These are phyloP conservation scores for Zaprionus lachaisei DNA, from an alignment of 1,140 invertebrate genomes.

Conservation along the genomic window DNA sequence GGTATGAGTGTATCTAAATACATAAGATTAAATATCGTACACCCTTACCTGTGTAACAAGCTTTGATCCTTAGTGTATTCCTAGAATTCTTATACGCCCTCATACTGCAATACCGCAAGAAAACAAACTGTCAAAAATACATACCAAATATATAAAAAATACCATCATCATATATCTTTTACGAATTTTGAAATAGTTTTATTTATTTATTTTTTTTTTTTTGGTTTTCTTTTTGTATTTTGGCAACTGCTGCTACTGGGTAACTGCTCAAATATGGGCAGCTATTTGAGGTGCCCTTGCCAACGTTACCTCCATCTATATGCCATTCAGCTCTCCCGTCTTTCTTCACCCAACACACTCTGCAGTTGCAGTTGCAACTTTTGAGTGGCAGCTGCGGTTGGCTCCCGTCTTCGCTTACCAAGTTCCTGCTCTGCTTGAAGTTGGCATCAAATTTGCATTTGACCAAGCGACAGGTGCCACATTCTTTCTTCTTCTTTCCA, in stretches of 20 bases:
- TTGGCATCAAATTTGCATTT: conserved; percentile 36
- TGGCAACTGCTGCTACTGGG: neutral
- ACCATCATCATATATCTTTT: neutral
- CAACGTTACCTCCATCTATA: neutral
- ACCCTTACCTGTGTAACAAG: neutral
- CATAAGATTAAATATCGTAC: no score
- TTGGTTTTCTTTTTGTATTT: neutral
- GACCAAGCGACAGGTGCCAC: conserved; percentile 29
- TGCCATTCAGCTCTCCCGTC: neutral
- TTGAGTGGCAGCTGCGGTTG: conserved; percentile 28
- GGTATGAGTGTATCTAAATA: no score
- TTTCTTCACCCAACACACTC: neutral
- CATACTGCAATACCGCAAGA: neutral
- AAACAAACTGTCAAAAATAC: neutral
- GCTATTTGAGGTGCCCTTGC: neutral
- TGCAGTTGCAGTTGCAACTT: conserved; percentile 35
- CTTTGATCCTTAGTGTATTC: neutral
- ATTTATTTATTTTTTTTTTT: neutral
- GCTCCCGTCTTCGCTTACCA: neutral
- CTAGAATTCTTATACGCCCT: conserved; percentile 1
- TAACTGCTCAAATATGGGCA: conserved; percentile 28
- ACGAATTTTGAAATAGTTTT: neutral
- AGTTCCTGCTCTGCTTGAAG: conserved; percentile 18
- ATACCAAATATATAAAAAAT: neutral
- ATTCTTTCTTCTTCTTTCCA: neutral